A percentile compares a stretch with the other conserved stretches of the same genome.
Conservation (phyloP, 2,888 invertebrate genomes). For the Dicycla oo region DNA sequence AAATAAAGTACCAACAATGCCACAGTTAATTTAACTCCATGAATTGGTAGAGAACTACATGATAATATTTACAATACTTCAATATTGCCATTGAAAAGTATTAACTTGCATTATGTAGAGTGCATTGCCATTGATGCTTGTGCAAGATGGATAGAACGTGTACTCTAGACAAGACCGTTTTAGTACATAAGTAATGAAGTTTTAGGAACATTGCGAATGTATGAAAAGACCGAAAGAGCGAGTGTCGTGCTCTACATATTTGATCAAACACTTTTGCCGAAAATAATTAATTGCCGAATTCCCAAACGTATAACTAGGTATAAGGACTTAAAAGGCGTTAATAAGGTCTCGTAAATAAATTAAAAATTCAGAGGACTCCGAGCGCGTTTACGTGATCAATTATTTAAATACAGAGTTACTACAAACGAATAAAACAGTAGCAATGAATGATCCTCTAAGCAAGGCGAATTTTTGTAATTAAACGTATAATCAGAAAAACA, state of each 20-base stretch:
- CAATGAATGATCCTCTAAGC: constrained; percentile 15
- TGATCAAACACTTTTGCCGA: constrained; percentile 9
- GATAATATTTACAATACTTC: constrained; percentile 8
- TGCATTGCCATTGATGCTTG: not conserved
- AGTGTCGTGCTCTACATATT: constrained; percentile 26
- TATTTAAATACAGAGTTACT: constrained; percentile 50
- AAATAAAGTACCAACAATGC: constrained; percentile 36
- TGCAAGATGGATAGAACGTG: constrained; percentile 3
- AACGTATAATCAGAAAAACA: constrained; percentile 25
- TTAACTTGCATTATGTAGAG: constrained; percentile 3
- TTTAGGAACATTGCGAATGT: not conserved
- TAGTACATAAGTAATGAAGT: constrained; percentile 10
- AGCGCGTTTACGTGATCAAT: constrained; percentile 52
- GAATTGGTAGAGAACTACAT: constrained; percentile 16
- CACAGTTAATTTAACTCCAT: constrained; percentile 20
- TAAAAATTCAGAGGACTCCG: constrained; percentile 63
- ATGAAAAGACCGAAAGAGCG: constrained; percentile 21
- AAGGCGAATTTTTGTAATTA: constrained; percentile 30
- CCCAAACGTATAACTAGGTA: constrained; percentile 25
- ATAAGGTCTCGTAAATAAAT: constrained; percentile 60
- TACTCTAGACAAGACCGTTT: constrained; percentile 12
- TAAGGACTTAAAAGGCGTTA: constrained; percentile 61
- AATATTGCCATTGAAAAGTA: not conserved
- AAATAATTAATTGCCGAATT: constrained; percentile 36
- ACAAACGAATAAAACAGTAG: constrained; percentile 34